Percentiles rank a stretch among this genome's conserved stretches.
Conservation (phyloP, 2,797 vertebrate species). For the Tragelaphus eurycerus region DNA sequence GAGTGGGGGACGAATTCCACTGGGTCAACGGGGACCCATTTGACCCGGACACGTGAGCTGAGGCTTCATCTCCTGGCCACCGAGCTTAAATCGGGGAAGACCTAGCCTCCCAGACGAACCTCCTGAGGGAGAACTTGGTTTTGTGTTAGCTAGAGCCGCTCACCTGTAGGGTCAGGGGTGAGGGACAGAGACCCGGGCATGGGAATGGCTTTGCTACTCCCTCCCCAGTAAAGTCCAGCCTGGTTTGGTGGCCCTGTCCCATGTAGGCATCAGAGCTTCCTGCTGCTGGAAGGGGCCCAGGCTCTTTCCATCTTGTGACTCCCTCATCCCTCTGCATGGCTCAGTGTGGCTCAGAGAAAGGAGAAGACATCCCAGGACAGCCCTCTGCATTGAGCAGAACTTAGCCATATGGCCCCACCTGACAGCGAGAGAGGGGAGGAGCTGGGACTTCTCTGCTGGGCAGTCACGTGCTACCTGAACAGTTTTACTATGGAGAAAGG, state of each 20-base stretch:
- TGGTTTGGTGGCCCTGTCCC: neutral
- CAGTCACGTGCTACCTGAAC: fast-evolving
- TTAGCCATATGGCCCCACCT: neutral
- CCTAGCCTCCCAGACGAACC: too few relatives aligned
- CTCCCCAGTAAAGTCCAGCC: neutral
- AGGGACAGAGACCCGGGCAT: neutral
- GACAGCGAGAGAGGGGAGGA: neutral
- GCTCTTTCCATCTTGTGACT: neutral
- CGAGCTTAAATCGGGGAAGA: neutral
- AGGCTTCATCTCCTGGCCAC: neutral
- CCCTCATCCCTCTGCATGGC: fast-evolving
- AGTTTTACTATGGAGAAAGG: neutral
- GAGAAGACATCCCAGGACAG: neutral
- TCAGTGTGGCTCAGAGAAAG: neutral
- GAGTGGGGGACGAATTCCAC: slow-evolving; percentile 76
- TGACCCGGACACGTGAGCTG: slow-evolving; percentile 74
- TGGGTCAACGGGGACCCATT: slow-evolving; percentile 76
- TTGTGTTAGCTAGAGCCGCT: neutral
- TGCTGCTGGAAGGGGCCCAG: neutral
- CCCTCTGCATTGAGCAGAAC: neutral
- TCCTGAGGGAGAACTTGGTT: neutral
- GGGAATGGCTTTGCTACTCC: neutral
- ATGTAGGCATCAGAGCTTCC: fast-evolving
- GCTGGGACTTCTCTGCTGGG: neutral
- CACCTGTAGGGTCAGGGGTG: neutral